Evolutionary conservation across 2,797 vertebrate genomes (phyloP).

Genomic region (Ptychadena robeensis): DNA sequence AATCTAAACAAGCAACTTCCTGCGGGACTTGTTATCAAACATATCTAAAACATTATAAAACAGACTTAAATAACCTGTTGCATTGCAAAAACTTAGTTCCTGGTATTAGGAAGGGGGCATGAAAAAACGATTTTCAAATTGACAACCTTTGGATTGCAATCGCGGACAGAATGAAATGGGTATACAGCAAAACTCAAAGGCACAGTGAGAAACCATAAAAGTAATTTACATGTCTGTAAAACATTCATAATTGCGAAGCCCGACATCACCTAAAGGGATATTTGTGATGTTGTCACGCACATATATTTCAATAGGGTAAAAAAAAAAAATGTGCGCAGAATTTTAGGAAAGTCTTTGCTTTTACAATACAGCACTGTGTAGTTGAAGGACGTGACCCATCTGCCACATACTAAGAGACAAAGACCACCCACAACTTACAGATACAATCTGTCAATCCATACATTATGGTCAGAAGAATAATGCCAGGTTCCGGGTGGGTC

Average conservation of each 20-base stretch:
- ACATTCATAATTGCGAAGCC: background rate
- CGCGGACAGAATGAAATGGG: background rate
- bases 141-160: too few relatives aligned
- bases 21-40: background rate
- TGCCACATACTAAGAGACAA: conserved; percentile 34
- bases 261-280: background rate
- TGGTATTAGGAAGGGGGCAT: too few relatives aligned
- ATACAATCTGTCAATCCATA: conserved; percentile 61
- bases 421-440: conserved; percentile 70
- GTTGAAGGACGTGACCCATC: conserved; percentile 47
- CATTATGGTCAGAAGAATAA: conserved; percentile 63
- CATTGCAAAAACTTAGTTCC: background rate
- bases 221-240: background rate
- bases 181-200: background rate
- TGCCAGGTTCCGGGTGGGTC: conserved; percentile 64
- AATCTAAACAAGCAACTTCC: background rate
- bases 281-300: conserved; percentile 5
- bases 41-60: background rate
- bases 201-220: background rate
- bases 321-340: too few relatives aligned
- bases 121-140: too few relatives aligned
- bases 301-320: conserved; percentile 8
- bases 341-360: background rate
- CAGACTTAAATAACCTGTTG: background rate
- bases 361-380: background rate